These are phyloP conservation scores for Pterocles burchelli DNA, from an alignment of 2,113 vertebrate genomes.

Conservation along the genomic window DNA sequence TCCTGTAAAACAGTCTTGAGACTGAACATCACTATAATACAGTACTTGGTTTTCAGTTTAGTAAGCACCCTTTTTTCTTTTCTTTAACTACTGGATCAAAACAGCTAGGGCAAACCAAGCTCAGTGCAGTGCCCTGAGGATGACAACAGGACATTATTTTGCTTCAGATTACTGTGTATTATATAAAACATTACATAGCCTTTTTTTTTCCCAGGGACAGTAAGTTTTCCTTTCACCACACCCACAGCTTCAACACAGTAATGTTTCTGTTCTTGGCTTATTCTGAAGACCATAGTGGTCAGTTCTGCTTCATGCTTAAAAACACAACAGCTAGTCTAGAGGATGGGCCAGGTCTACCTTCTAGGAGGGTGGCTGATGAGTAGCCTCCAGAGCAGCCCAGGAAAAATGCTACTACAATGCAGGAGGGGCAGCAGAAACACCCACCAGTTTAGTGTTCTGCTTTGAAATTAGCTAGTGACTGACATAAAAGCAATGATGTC, in stretches of 20 bases:
- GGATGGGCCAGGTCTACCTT: not conserved
- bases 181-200: not conserved
- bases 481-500: rapidly evolving
- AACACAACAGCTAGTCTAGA: too few species aligned
- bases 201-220: not conserved
- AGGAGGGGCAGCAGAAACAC: not conserved
- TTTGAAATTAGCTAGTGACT: not conserved
- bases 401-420: not conserved
- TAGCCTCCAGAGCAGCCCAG: not conserved
- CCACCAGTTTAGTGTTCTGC: not conserved
- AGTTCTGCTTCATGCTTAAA: not conserved
- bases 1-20: not conserved
- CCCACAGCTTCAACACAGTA: not conserved
- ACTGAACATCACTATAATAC: not conserved
- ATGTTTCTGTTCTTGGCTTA: not conserved
- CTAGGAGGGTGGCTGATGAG: not conserved
- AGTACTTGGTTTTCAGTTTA: not conserved
- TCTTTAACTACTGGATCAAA: not conserved
- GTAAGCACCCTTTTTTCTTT: not conserved
- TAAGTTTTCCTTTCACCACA: not conserved
- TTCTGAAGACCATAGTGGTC: not conserved
- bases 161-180: not conserved
- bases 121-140: too few species aligned
- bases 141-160: not conserved
- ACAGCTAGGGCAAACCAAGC: not conserved